A percentile compares a stretch with the other conserved stretches of the same genome.
Conservation (phyloP, 1,140 invertebrate species). For the Penaeus indicus region DNA sequence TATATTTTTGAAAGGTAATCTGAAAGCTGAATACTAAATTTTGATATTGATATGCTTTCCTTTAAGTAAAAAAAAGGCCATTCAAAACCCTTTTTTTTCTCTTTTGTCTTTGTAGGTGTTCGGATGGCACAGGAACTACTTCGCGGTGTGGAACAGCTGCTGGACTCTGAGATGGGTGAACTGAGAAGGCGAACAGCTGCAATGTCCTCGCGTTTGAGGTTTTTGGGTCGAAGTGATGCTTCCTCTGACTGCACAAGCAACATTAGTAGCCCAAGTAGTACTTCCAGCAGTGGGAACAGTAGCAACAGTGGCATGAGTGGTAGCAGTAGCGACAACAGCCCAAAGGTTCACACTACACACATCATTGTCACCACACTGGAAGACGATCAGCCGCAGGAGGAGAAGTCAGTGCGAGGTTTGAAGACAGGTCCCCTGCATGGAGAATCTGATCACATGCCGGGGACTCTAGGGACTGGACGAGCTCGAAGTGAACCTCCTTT, state of each 20-base stretch:
- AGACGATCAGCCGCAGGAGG: background rate
- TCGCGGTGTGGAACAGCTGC: constrained; percentile 58
- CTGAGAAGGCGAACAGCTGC: constrained; percentile 51
- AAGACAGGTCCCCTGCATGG: background rate
- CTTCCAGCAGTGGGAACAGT: constrained; percentile 17
- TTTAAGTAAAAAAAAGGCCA: no score
- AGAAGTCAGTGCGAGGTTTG: background rate
- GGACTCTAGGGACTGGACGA: background rate
- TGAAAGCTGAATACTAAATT: background rate
- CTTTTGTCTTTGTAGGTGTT: constrained; percentile 29
- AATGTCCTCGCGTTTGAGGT: constrained; percentile 47
- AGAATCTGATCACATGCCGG: constrained; percentile 1
- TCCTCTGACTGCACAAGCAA: constrained; percentile 31
- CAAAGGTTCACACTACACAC: constrained; percentile 38
- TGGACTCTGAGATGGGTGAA: constrained; percentile 61
- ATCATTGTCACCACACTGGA: constrained; percentile 43
- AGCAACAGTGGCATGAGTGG: constrained; percentile 33
- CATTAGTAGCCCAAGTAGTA: constrained; percentile 37
- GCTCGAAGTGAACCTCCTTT: constrained; percentile 58
- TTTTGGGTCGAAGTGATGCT: constrained; percentile 51
- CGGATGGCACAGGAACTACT: constrained; percentile 58
- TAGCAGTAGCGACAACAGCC: constrained; percentile 9
- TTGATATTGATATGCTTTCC: no score
- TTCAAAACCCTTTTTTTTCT: background rate
- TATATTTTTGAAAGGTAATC: constrained; percentile 4